Evolutionary conservation across 2,888 invertebrate species (phyloP), one percentile per base, ranked within the genome.

Genomic region (Metopia argyrocephala): DNA sequence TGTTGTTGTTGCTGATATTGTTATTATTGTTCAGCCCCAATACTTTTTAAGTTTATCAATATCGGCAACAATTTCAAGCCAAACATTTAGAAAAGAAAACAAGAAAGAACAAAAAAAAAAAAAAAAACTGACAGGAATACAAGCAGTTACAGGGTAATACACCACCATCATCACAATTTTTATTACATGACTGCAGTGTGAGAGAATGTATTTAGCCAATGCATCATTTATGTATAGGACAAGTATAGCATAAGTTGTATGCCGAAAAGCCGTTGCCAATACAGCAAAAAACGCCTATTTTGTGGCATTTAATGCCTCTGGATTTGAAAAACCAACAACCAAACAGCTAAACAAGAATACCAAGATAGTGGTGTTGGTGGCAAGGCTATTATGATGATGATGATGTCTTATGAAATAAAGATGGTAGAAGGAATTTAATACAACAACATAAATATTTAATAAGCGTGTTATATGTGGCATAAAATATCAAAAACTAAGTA

Each of bases 261-360:
- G 78, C 81, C 81, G 74, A 74, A 81, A 78, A 81, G 81, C 78
- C 78, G 78, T 81, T 81, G 80, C 80, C 78, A 78, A 75, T 70
- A 78, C 70, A 65, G 74, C 69, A 78, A 81, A 38, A 74, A 74
- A 78, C 81, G 81, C 81, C 81, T 81, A 81, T 81, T 38, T 81
- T 81, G 81, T 81, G 81, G 81, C 78, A 81, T 81, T 81, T 81
- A 71, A 75, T 81, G 81, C 81, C 78, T 78, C 81, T 78, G 74
- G 78, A 81, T 61, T 78, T 76, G 65, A 68, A 38, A 38, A 9
- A 38, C 15, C 12, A 12, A 38, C 38, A 38, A 9, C 15, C 3
- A 12, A 38, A 15, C n/a, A n/a, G n/a, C n/a, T n/a, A n/a, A 38
- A 38, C 38, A 38, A 15, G 38, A 38, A 75, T 75, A 62, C 70